Base-by-base conservation (phyloP, 2,888 invertebrate genomes). In the Dryococelus australis region DNA sequence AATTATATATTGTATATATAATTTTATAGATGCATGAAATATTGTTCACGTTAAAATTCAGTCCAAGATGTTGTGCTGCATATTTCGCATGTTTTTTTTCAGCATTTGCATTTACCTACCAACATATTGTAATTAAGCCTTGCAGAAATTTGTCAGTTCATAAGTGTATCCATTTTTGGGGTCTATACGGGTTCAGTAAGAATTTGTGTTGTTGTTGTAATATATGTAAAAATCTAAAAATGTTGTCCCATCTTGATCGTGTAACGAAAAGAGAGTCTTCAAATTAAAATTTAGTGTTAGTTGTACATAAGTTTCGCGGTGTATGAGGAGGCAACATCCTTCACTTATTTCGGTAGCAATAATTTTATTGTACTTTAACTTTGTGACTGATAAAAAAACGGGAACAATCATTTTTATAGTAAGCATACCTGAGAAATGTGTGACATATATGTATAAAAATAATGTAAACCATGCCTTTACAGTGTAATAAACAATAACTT, bases 61-160 rank as follows among this genome's bases (percentile, higher is more conserved):
- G 47, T 65, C 20, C 65, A 65, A 65, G 65, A 24, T 65, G 20
- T 10, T 24, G 65, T 0, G 65, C 65, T 65, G 65, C 65, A 65
- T 65, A 24, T 8, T 65, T 65, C 65, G 6, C n/a, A 24, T 10
- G 65, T 65, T 24, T 35, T 35, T 16, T 65, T 65, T 20, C 20
- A 65, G 65, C 65, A 65, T 65, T 24, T 65, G 65, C 65, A 65
- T 65, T 65, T 65, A 65, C 65, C 65, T 65, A 65, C 65, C 65
- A 65, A 65, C 65, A 65, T 24, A 65, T 16, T 65, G n/a, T 65
- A 16, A 65, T 24, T 9, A 65, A 65, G 65, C 65, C 65, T 65
- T 65, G 65, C 65, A 65, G 20, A 65, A 65, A 65, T 65, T 65
- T 65, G 65, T 65, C 65, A 65, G 65, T 65, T 65, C 16, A 24